These are phyloP conservation scores for Bombyx mandarina DNA, from an alignment of 1,140 invertebrate species.

Conservation along the genomic window DNA sequence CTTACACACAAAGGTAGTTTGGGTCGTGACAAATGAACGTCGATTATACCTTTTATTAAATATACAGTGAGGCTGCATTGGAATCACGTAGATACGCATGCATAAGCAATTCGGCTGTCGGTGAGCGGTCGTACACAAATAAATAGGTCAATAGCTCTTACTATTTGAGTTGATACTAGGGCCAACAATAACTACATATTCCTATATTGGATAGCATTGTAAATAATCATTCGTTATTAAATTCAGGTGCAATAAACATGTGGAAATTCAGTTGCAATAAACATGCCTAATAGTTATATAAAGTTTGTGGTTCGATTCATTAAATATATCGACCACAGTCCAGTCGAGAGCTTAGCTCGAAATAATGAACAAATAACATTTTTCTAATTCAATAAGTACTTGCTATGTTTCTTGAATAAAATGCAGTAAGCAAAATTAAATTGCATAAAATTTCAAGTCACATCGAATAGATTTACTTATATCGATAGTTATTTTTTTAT, in stretches of 20 bases:
- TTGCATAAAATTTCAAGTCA: slow-evolving; percentile 17
- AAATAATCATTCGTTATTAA: background rate
- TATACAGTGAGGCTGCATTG: slow-evolving; percentile 44
- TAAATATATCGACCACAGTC: no score
- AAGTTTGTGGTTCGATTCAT: no score
- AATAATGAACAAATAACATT: no score
- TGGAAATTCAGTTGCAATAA: no score
- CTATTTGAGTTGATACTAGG: slow-evolving; percentile 6
- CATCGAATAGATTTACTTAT: slow-evolving; percentile 17
- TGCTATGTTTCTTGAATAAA: background rate
- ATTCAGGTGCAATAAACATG: no score
- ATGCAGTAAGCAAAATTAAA: no score
- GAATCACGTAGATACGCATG: slow-evolving; percentile 52
- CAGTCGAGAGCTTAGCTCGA: no score
- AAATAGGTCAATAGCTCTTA: slow-evolving; percentile 54
- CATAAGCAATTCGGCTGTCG: slow-evolving; percentile 47
- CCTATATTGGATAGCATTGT: background rate
- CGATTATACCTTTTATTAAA: slow-evolving; percentile 26
- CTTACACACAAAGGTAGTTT: no score
- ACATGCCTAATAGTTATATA: no score
- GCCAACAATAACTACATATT: slow-evolving; percentile 5
- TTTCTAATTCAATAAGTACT: no score
- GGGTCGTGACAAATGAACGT: slow-evolving; percentile 9
- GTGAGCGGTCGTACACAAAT: slow-evolving; percentile 32
- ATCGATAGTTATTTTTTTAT: slow-evolving; percentile 14